Evolutionary conservation across 1,140 invertebrate genomes (phyloP), one percentile per base, ranked within the genome.

Genomic region (Arctopsyche grandis): DNA sequence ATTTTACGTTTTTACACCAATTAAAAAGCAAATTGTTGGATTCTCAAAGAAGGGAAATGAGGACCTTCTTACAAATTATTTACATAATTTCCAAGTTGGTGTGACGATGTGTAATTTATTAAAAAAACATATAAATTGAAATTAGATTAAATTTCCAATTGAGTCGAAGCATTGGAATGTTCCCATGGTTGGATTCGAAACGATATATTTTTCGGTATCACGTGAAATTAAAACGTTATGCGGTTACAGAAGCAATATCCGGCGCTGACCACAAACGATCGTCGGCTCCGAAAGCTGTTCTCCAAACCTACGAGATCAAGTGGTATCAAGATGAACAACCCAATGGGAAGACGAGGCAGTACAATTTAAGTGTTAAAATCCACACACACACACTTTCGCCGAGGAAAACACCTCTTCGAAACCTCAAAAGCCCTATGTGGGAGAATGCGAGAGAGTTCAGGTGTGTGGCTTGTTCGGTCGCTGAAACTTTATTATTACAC

Each of bases 191-290:
- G 48, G 56, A 74, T 74, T 52, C 56, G 56, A 74, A 56, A 56
- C 24, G 44, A 74, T 46, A 74, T n/a, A 3, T 38, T 71, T 78
- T 81, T 77, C 75, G 52, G 75, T n/a, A 24, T 22, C 63, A 60
- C 22, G 63, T 44, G 71, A 74, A 56, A 52, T 48, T 48, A 46
- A 66, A 78, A 79, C 78, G 52, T 69, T 56, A 9, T 79, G 81
- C 78, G 81, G 81, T 82, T 26, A 77, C 74, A 78, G 76, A 82
- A 79, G 77, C 78, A 82, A 82, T 82, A 82, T 82, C 78, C 81
- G 81, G 46, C 26, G n/a, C 24, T 73, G 69, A 79, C 81, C 81
- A 58, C 81, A 82, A 79, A 81, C 63, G 63, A 24, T 22, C 63
- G 24, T 22, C 63, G 24, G 5, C 21, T 52, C 3, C 63, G 63